These are phyloP conservation scores for Ophion slaviceki DNA, from an alignment of 2,888 invertebrate genomes.

Conservation along the genomic window DNA sequence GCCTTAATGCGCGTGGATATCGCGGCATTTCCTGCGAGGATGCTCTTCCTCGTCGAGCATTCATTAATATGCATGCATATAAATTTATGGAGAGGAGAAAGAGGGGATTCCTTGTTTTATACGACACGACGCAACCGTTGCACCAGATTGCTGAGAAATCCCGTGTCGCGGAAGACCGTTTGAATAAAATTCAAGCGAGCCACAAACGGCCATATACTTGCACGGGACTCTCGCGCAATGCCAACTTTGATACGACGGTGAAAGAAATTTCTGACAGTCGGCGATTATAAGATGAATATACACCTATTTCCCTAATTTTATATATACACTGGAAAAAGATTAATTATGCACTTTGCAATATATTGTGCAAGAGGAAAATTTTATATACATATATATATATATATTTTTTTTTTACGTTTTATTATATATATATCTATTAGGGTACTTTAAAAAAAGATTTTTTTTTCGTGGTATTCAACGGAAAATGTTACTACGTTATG, in stretches of 20 bases:
- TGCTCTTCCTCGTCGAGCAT: slow-evolving; percentile 57
- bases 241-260: neutral
- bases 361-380: no score
- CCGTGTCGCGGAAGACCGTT: slow-evolving; percentile 60
- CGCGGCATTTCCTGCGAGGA: slow-evolving; percentile 49
- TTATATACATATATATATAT: no score
- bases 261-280: neutral
- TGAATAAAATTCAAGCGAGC: slow-evolving; percentile 64
- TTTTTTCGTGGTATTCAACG: no score
- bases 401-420: no score
- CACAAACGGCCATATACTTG: slow-evolving; percentile 7
- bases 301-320: no score
- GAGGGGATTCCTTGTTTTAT: slow-evolving; percentile 52
- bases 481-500: no score
- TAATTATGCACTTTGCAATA: no score
- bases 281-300: no score
- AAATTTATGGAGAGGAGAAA: slow-evolving; percentile 17
- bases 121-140: slow-evolving; percentile 61
- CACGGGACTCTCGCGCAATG: neutral
- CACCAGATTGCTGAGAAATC: slow-evolving; percentile 67
- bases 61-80: slow-evolving; percentile 21
- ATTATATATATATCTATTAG: no score
- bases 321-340: no score
- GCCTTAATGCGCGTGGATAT: slow-evolving; percentile 14
- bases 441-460: no score